phyloP scores from a whole-genome alignment of 2,888 invertebrate species.

The Celastrina argiolus region DNA sequence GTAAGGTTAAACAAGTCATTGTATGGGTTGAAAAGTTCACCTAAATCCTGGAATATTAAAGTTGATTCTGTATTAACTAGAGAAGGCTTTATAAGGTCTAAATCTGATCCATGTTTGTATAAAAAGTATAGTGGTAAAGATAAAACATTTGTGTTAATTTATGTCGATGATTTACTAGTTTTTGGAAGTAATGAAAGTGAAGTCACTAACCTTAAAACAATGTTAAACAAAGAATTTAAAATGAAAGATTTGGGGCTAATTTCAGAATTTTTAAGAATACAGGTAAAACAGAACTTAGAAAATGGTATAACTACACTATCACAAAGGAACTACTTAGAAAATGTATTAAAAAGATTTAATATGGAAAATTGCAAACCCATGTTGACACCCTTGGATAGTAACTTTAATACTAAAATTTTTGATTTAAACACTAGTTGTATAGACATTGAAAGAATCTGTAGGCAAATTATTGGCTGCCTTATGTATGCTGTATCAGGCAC shows the following conservation, averaged over 20 bases:
- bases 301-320: conserved; percentile 25
- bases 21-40: conserved; percentile 30
- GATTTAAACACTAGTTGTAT: neutral
- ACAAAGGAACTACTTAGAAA: conserved; percentile 28
- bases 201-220: neutral
- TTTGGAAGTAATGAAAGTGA: neutral
- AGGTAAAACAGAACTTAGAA: conserved; percentile 30
- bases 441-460: conserved; percentile 28
- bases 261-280: conserved; percentile 30
- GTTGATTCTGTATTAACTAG: conserved; percentile 32
- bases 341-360: conserved; percentile 29
- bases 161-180: neutral
- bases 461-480: conserved; percentile 28
- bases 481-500: conserved; percentile 33
- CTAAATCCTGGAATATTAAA: conserved; percentile 35
- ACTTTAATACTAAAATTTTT: conserved; percentile 26
- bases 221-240: conserved; percentile 31
- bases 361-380: conserved; percentile 31
- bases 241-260: conserved; percentile 33
- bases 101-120: conserved; percentile 32
- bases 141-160: conserved; percentile 23
- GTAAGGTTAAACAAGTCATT: conserved; percentile 30
- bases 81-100: conserved; percentile 32
- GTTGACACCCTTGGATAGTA: conserved; percentile 27
- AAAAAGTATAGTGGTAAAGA: conserved; percentile 25